phyloP scores from a whole-genome alignment of 2,113 vertebrate genomes.

The Phycodurus eques region DNA sequence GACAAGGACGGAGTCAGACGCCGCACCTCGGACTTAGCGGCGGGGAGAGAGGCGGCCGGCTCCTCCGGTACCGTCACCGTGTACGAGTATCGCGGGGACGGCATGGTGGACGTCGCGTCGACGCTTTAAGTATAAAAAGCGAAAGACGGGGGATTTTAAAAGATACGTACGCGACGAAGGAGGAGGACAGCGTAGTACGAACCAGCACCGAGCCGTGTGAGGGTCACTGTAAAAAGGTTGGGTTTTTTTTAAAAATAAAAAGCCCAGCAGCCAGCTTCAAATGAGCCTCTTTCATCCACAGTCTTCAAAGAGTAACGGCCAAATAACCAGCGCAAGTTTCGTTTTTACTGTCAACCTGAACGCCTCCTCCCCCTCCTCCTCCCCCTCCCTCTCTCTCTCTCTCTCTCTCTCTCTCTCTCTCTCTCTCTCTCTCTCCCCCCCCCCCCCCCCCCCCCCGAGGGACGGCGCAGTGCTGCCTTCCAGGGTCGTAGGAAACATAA shows the following conservation, averaged over 20 bases:
- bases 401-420: too few relatives aligned
- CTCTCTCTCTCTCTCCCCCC: background rate
- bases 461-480: conserved; percentile 30
- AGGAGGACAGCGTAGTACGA: background rate
- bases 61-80: conserved; percentile 85
- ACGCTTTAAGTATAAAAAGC: background rate
- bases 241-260: too few relatives aligned
- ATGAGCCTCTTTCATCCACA: background rate
- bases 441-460: background rate
- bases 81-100: conserved; percentile 86
- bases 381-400: background rate
- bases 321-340: background rate
- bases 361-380: conserved; percentile 24
- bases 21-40: conserved; percentile 78
- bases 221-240: background rate
- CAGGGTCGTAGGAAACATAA: conserved; percentile 10
- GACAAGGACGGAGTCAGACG: conserved; percentile 72
- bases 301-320: too few relatives aligned
- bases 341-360: conserved; percentile 40
- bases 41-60: conserved; percentile 71
- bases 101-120: conserved; percentile 48
- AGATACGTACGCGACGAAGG: background rate
- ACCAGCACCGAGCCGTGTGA: background rate
- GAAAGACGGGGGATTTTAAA: background rate
- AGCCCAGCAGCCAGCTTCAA: too few relatives aligned